phyloP scores from a whole-genome alignment of 2,113 vertebrate species.

The Polyodon spathula region DNA sequence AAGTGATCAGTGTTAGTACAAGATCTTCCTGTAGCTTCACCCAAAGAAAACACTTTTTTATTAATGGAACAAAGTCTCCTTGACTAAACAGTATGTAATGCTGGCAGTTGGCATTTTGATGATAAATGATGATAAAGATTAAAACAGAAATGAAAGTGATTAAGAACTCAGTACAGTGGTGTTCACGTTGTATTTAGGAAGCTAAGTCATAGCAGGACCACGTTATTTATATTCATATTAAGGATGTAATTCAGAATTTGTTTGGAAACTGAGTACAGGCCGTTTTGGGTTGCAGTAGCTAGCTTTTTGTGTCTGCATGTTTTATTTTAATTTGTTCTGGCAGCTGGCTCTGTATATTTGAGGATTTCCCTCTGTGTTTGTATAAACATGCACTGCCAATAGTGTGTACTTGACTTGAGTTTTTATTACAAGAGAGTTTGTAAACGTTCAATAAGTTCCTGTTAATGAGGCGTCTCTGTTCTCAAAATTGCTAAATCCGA shows the following conservation, averaged over 20 bases:
- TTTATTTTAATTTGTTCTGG: neutral
- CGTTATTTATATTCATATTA: neutral
- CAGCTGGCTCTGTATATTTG: constrained; percentile 36
- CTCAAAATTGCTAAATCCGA: too few species aligned
- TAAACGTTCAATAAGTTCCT: constrained; percentile 38
- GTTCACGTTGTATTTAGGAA: neutral
- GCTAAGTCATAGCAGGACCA: neutral
- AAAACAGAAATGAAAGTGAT: too few species aligned
- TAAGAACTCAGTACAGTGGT: neutral
- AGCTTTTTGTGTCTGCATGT: neutral
- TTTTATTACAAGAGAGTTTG: constrained; percentile 28
- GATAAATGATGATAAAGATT: too few species aligned
- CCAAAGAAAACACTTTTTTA: too few species aligned
- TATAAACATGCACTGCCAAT: constrained; percentile 38
- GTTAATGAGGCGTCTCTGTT: constrained; percentile 45
- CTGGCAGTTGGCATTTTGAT: too few species aligned
- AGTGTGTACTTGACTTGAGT: constrained; percentile 21
- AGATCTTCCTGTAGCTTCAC: too few species aligned
- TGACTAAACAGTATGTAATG: too few species aligned
- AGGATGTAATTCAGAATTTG: neutral
- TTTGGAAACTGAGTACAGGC: neutral
- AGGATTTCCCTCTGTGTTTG: constrained; percentile 44
- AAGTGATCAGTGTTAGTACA: too few species aligned
- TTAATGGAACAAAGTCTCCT: too few species aligned
- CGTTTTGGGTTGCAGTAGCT: neutral